phyloP scores from a whole-genome alignment of 2,113 vertebrate genomes.

The Sterna hirundo region DNA sequence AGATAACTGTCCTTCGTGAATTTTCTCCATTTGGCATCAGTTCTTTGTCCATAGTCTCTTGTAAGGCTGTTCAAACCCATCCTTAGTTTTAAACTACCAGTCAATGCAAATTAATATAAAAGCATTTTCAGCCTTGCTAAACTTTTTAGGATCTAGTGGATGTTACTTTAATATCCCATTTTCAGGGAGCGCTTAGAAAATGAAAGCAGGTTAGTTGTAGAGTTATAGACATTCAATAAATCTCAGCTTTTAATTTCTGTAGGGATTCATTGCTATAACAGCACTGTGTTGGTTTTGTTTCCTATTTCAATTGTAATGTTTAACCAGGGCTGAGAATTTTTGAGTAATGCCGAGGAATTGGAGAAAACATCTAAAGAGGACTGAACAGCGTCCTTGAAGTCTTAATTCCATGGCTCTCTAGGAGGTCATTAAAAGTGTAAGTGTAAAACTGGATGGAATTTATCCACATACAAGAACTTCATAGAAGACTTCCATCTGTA shows the following conservation, averaged over 20 bases:
- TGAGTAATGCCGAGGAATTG: neutral
- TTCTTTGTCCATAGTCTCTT: neutral
- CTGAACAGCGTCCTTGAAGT: constrained; percentile 8
- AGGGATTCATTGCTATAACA: neutral
- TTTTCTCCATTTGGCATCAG: neutral
- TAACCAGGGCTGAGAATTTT: constrained; percentile 45
- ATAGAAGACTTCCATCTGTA: neutral
- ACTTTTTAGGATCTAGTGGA: neutral
- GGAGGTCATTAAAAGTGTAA: neutral
- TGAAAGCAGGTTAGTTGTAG: neutral
- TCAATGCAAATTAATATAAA: neutral
- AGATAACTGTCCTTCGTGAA: neutral
- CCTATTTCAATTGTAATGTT: constrained; percentile 6
- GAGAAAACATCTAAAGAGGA: neutral
- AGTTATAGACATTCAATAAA: constrained; percentile 21
- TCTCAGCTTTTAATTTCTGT: constrained; percentile 18
- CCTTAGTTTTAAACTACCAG: neutral
- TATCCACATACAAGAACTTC: neutral
- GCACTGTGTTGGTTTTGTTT: constrained; percentile 2
- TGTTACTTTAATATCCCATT: constrained; percentile 17
- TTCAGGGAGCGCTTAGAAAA: constrained; percentile 29
- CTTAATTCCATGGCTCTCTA: neutral
- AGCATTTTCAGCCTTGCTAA: neutral
- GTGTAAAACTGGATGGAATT: neutral
- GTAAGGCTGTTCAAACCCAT: neutral